Base-by-base conservation (phyloP, 2,888 invertebrate species). In the Hermaeophaga mercurialis region DNA sequence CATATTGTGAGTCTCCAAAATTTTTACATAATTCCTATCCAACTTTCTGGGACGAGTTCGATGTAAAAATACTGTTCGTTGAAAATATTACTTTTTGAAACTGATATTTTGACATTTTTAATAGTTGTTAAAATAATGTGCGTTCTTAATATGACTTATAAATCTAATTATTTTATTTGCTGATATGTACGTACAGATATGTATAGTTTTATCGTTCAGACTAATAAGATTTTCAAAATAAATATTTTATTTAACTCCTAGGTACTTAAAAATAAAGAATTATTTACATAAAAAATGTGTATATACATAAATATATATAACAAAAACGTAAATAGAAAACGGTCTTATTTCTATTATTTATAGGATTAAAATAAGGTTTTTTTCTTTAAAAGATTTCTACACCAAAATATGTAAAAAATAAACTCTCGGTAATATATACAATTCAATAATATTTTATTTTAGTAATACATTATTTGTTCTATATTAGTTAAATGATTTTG, bases 41-140 rank as follows among this genome's bases (percentile, higher is more conserved):
- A 26, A 33, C 44, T 38, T 50, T 54, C 53, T 57, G 50, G 52
- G 59, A 54, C 34, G 50, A 57, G 24, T 39, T 58, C 49, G 53
- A 52, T 55, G 47, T 53, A 49, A 38, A 44, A 39, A 45, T 41
- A 55, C 24, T 18, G 33, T 33, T 46, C 46, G 34, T 33, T 46
- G 22, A 31, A 22, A 46, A 18, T n/a, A n/a, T n/a, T n/a, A n/a
- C n/a, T n/a, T n/a, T n/a, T n/a, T n/a, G n/a, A n/a, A n/a, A n/a
- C n/a, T n/a, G n/a, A n/a, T n/a, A n/a, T n/a, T n/a, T 44, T 6
- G 15, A 44, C 3, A 38, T 39, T 39, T 39, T 39, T 19, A 19
- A 22, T 8, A 19, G 12, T 38, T 18, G 6, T 18, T 18, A 15
- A 9, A 18, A 38, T 38, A 38, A 38, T 38, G 38, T 38, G 12